Evolutionary conservation across 1,140 invertebrate genomes (phyloP).

Genomic region (Drosophila equinoxialis): DNA sequence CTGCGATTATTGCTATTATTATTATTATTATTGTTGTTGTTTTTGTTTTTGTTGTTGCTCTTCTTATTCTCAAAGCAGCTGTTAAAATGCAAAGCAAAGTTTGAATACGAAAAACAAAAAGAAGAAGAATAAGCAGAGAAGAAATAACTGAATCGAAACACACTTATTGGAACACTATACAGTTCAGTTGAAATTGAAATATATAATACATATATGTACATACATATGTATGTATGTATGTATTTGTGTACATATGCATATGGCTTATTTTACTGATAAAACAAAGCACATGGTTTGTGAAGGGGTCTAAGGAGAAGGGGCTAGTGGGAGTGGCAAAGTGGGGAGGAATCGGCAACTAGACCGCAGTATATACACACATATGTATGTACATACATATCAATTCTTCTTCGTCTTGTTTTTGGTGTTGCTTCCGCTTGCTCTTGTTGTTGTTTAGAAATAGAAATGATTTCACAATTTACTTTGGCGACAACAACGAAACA

Average conservation of each 20-base stretch:
- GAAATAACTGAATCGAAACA: constrained; percentile 27
- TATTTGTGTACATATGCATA: background rate
- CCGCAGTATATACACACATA: background rate
- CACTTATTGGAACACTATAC: constrained; percentile 35
- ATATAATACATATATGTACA: background rate
- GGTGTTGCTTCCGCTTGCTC: constrained; percentile 56
- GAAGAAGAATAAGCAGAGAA: constrained; percentile 18
- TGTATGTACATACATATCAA: constrained; percentile 30
- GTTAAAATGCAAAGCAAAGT: constrained; percentile 62
- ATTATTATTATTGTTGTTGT: constrained; percentile 35
- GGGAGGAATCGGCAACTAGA: background rate
- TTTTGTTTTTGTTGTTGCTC: constrained; percentile 33
- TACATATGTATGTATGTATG: background rate
- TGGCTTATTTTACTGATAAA: constrained; percentile 46
- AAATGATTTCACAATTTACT: constrained; percentile 76
- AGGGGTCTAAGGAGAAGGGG: constrained; percentile 8
- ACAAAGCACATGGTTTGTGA: constrained; percentile 43
- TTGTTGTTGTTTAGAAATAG: constrained; percentile 74
- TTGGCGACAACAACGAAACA: constrained; percentile 40
- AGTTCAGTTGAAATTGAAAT: constrained; percentile 53
- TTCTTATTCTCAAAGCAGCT: constrained; percentile 49
- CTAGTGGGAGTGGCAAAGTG: background rate
- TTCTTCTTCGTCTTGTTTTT: constrained; percentile 39
- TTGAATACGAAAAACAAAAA: constrained; percentile 35
- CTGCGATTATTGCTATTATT: constrained; percentile 36